Conservation (phyloP, 2,888 invertebrate species). For the Venustoraphidia nigricollis region DNA sequence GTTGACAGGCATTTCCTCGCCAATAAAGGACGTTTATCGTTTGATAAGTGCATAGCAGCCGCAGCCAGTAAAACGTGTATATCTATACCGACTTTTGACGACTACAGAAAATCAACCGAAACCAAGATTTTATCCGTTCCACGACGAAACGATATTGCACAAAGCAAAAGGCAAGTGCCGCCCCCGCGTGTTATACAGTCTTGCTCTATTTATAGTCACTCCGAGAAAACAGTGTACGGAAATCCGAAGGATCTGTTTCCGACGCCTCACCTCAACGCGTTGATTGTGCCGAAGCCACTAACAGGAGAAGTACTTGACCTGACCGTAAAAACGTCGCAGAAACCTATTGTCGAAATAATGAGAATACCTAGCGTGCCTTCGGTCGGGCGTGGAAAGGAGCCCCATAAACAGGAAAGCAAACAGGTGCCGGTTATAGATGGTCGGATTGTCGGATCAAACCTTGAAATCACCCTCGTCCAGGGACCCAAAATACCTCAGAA, state of each 20-base stretch:
- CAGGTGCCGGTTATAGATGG: conserved; percentile 26
- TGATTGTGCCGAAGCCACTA: conserved; percentile 20
- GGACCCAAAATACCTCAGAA: conserved; percentile 24
- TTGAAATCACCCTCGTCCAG: conserved; percentile 55
- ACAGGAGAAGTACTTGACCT: conserved; percentile 47
- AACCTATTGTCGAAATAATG: conserved; percentile 41
- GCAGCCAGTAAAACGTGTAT: too few relatives aligned
- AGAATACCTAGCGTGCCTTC: conserved; percentile 31
- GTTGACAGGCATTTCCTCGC: too few relatives aligned
- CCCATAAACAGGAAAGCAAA: conserved; percentile 17
- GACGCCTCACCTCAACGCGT: conserved; percentile 25
- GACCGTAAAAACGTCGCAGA: conserved; percentile 34
- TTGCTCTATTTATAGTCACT: conserved; percentile 45
- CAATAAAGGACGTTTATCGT: too few relatives aligned
- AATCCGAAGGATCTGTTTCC: conserved; percentile 54
- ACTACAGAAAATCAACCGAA: too few relatives aligned
- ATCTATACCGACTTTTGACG: too few relatives aligned
- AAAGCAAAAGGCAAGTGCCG: conserved; percentile 21
- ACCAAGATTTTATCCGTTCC: conserved; percentile 15
- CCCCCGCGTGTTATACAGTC: conserved; percentile 46
- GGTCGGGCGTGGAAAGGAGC: conserved; percentile 10
- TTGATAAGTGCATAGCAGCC: too few relatives aligned
- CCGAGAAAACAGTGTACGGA: conserved; percentile 51
- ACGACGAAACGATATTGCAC: conserved; percentile 11
- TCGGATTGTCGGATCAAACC: conserved; percentile 41